Percentiles rank a stretch among this genome's conserved stretches.
phyloP scores from a whole-genome alignment of 2,113 vertebrate species.

The Seriola dumerili region DNA sequence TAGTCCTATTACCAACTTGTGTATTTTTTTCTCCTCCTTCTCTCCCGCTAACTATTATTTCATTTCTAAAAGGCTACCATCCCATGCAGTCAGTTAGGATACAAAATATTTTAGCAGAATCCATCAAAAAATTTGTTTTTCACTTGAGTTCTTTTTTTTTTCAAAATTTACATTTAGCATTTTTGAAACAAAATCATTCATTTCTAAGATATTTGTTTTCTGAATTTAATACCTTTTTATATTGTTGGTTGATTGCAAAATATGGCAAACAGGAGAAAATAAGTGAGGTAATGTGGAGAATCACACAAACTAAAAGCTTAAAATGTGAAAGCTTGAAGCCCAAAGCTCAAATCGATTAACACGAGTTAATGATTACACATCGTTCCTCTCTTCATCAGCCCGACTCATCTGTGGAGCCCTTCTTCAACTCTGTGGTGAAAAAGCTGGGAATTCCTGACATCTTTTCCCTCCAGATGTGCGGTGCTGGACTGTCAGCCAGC shows the following conservation, averaged over 20 bases:
- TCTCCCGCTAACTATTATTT: too few relatives aligned
- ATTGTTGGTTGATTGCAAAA: neutral
- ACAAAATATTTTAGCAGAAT: too few relatives aligned
- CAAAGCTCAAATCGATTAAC: neutral
- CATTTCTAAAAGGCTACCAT: too few relatives aligned
- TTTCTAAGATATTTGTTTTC: too few relatives aligned
- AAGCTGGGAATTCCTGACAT: conserved; percentile 91
- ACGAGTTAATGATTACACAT: neutral
- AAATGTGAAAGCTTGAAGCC: neutral
- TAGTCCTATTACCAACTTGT: too few relatives aligned
- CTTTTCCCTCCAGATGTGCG: conserved; percentile 99
- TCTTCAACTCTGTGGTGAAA: conserved; percentile 94
- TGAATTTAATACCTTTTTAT: neutral
- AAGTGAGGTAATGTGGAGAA: neutral
- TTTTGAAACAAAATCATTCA: too few relatives aligned
- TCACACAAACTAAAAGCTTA: neutral
- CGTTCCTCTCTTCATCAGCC: conserved; percentile 86
- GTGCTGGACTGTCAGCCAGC: conserved; percentile 87
- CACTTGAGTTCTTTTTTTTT: too few relatives aligned
- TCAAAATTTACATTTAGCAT: too few relatives aligned
- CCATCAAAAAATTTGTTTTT: too few relatives aligned
- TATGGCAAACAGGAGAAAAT: neutral
- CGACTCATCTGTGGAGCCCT: conserved; percentile 92
- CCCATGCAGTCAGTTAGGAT: too few relatives aligned
- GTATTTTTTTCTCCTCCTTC: too few relatives aligned